Evolutionary conservation across 30 jellyfish, hydroid and myxozoan species (phyloP), one percentile per base, ranked within the genome.

Genomic region (Sanderia malayensis): DNA sequence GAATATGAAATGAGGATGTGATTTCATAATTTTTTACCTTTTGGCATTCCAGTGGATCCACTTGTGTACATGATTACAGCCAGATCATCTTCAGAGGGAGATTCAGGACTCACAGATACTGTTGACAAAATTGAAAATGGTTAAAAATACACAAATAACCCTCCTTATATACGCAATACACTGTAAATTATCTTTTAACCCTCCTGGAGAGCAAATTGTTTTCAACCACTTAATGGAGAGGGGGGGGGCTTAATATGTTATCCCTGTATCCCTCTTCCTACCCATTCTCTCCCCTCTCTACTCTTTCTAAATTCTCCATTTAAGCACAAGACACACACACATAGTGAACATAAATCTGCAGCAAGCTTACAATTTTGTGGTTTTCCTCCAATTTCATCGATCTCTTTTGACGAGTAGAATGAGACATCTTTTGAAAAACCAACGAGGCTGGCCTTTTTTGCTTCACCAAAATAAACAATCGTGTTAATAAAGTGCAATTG

Each of bases 31-130:
- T 2, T 47, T 49, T 1, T 30, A 89, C 99, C 99, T 75, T 92
- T 92, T 7, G 99, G 99, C 92, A 86, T 78, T 58, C 99, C 99
- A 78, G 96, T 92, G 24, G 99, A 92, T 17, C 99, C 99, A 79
- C 96, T 84, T 23, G 99, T 92, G 75, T 84, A 92, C 99, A 92
- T 92, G 28, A 92, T 60, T 13, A 92, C 94, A 46, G 99, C 99
- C 27, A 80, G 58, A 32, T 92, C 99, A 20, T 69, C 81, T 8
- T 89, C 88, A 23, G 32, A 29, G 0, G 97, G 97, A 0, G 89
- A 53, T 17, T 46, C 76, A 4, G 81, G 89, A 20, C 33, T 66
- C 31, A 57, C 15, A 4, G 82, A 32, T 22, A 78, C 89, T 78
- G 52, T 31, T 28, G 10, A 18, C 44, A 58, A 2, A 58, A 49